Base-by-base conservation (phyloP, 2,113 vertebrate species). In the Mixornis gularis region DNA sequence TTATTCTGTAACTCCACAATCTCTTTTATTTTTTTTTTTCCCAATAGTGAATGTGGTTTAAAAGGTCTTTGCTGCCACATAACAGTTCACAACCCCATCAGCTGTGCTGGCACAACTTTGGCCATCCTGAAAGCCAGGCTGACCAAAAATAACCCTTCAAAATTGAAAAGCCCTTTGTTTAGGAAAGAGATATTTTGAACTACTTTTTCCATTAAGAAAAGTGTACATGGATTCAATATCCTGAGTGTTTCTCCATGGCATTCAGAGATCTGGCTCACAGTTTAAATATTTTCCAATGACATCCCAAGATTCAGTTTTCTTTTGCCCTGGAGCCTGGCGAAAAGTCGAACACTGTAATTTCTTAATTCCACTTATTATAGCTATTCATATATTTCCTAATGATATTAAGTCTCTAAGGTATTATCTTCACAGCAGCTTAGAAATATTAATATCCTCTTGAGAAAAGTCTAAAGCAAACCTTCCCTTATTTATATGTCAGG, bases 351-450 rank as follows among this genome's bases (percentile, higher is more conserved):
- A n/a, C 34, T 65, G 12, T 53, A 46, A 92, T 79, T 89, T 79
- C 59, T 77, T 69, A 38, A 66, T 91, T 59, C 40, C 17, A 40
- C 59, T 80, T 85, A 59, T 88, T 36, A 48, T 30, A 83, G 30
- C 29, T 77, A n/a, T 90, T 94, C 6, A 63, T 66, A 26, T 53
- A 66, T 60, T 52, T 83, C 51, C 68, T 70, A 88, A 63, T 80
- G 58, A 65, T 70, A 79, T 72, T 82, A 79, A 65, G 13, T 72
- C 17, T 79, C 60, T 59, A 38, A 79, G 52, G 29, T 73, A 40
- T 73, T 87, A 58, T 89, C 79, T 92, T 70, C 71, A 51, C 68
- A 92, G 82, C 32, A 91, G 29, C n/a, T 91, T 79, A 64, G 64
- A 79, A 81, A 72, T 84, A 55, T 76, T 81, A 89, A 76, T 81